These are phyloP conservation scores for Myotis yumanensis DNA, from an alignment of 2,113 vertebrate species.

Conservation along the genomic window DNA sequence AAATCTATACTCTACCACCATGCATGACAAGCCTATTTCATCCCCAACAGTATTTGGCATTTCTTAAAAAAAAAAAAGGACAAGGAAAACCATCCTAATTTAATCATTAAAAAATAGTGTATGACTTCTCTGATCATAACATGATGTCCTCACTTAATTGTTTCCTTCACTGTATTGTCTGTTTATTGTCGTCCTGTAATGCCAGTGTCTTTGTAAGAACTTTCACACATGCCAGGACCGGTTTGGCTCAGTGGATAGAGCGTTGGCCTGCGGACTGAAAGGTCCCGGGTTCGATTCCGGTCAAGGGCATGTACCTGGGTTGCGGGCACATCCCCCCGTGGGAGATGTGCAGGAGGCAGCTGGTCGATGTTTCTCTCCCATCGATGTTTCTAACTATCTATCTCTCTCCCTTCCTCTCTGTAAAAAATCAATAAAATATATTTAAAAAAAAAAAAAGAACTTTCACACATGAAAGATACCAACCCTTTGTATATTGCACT, in stretches of 20 bases:
- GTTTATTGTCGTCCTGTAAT: not conserved
- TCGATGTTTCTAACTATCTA: no score
- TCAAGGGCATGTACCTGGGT: no score
- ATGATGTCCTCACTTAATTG: not conserved
- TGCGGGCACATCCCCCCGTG: no score
- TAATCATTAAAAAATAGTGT: not conserved
- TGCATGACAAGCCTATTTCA: not conserved
- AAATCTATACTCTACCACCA: not conserved
- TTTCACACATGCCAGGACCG: not conserved
- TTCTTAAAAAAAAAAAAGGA: not conserved
- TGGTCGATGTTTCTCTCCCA: no score
- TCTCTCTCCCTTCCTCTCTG: no score
- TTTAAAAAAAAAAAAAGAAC: no score
- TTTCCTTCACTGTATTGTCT: not conserved
- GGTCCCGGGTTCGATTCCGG: no score
- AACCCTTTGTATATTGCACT: not conserved
- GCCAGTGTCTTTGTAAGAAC: not conserved
- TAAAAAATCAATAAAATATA: no score
- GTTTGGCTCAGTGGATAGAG: no score
- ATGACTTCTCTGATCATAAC: not conserved
- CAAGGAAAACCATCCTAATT: not conserved
- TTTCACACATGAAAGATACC: not conserved
- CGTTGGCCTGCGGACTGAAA: no score
- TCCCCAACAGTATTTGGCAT: not conserved
- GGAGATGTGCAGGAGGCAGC: no score